Evolutionary conservation across 2,888 invertebrate genomes (phyloP), one percentile per base, ranked within the genome.

Genomic region (Trimorus sp.): DNA sequence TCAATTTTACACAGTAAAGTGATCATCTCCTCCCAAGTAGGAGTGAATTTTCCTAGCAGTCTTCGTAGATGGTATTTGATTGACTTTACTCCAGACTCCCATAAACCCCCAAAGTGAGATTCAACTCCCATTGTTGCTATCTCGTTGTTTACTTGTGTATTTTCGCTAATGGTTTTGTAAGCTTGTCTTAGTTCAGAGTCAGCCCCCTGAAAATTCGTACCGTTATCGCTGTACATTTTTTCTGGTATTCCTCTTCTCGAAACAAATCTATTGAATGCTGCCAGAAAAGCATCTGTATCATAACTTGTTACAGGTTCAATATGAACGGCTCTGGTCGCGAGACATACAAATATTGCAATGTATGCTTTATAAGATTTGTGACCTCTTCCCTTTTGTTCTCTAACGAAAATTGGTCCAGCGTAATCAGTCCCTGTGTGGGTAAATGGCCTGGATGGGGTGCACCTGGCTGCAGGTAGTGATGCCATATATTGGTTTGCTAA

Each of bases 261-360:
- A n/a, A 56, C n/a, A n/a, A 56, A 56, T 36, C 56, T 37, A 11
- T 40, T 5, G 8, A 59, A 59, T 14, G 60, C 26, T 9, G 45
- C 42, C 14, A 60, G 14, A 26, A 45, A 60, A 16, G 60, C 42
- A 11, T n/a, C 11, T 26, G 60, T 60, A 26, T 60, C 60, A 12
- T 38, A 60, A 7, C 16, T 8, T 9, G 37, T 42, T 4, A 60
- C 60, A 3, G 45, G 16, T 26, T 60, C 60, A 16, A 60, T 12
- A 45, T 60, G 60, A 1, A 60, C 16, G 2, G 60, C 60, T 16
- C 15, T 37, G 0, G 60, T 60, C 5, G 60, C 4, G 5, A 60
- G 4, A 16, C 56, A 56, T 11, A 56, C 56, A 16, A 37, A 56
- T 9, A 56, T n/a, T 3, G 56, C 56, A 4, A 56, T n/a, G 12